phyloP scores from a whole-genome alignment of 2,113 vertebrate genomes.

The Rhynchomys soricoides region DNA sequence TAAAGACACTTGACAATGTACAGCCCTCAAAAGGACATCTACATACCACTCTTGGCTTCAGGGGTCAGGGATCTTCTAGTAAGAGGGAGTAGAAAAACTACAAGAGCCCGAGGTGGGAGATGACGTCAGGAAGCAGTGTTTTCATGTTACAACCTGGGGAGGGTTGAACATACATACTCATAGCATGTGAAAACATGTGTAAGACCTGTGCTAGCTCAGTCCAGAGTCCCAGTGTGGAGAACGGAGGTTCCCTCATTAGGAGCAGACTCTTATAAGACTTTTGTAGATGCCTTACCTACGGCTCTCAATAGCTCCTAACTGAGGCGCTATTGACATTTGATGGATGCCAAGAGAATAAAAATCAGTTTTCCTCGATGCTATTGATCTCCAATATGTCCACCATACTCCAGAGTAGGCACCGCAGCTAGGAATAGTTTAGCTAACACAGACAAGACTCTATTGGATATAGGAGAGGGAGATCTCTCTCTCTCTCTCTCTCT shows the following conservation, averaged over 20 bases:
- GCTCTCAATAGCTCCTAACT: too few relatives aligned
- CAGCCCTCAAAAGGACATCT: background rate
- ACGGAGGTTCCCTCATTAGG: too few relatives aligned
- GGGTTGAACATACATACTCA: background rate
- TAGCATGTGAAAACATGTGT: background rate
- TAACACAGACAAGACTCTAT: background rate
- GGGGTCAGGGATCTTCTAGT: background rate
- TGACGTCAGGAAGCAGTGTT: background rate
- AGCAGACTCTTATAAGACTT: too few relatives aligned
- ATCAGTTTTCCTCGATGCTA: background rate
- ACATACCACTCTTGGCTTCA: too few relatives aligned
- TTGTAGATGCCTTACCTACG: too few relatives aligned
- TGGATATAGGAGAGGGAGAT: background rate
- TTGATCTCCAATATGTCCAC: background rate
- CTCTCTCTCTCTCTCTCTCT: too few relatives aligned
- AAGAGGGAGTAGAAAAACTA: background rate
- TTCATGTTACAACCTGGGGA: background rate
- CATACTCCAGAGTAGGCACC: background rate
- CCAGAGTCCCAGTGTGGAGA: background rate
- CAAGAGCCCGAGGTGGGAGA: background rate
- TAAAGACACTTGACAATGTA: background rate
- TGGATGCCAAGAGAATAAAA: background rate
- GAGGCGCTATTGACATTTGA: background rate
- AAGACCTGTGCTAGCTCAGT: background rate
- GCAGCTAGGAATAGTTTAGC: background rate